A percentile compares a stretch with the other conserved stretches of the same genome.
Evolutionary conservation across 2,797 vertebrate genomes (phyloP).

Genomic region (Peromyscus melanophrys): DNA sequence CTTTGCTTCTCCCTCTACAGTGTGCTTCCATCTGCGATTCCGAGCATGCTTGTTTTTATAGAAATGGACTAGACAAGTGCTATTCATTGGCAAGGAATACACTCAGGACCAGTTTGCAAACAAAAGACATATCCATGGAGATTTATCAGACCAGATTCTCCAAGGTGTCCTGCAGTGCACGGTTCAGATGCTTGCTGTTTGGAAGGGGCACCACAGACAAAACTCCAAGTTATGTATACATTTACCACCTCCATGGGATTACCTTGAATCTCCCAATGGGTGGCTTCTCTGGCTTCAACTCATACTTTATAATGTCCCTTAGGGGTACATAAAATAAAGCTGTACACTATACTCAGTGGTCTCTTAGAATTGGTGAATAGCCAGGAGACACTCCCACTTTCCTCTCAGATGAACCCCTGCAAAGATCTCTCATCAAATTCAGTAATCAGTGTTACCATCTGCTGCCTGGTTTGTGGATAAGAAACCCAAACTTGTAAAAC

Average conservation of each 20-base stretch:
- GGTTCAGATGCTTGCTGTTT: not conserved
- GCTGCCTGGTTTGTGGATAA: not conserved
- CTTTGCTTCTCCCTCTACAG: not conserved
- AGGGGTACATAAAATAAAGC: not conserved
- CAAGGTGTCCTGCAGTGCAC: no score
- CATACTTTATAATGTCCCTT: not conserved
- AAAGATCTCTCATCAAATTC: not conserved
- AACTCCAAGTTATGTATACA: not conserved
- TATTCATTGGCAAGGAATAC: conserved; percentile 25
- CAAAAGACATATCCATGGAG: not conserved
- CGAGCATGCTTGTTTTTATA: not conserved
- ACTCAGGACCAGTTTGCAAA: not conserved
- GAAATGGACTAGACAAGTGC: not conserved
- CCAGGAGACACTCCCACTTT: not conserved
- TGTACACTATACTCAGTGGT: no score
- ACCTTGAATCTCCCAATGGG: not conserved
- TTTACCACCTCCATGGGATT: not conserved
- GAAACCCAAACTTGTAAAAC: not conserved
- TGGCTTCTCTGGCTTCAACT: not conserved
- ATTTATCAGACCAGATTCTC: not conserved
- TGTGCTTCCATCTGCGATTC: not conserved
- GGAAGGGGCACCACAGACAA: not conserved
- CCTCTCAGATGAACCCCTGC: not conserved
- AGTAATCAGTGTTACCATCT: not conserved
- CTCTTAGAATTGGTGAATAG: not conserved